Evolutionary conservation across 53 echinoderm and acorn worm species (phyloP), one percentile per base, ranked within the genome.

Genomic region (Holothuria leucospilota): DNA sequence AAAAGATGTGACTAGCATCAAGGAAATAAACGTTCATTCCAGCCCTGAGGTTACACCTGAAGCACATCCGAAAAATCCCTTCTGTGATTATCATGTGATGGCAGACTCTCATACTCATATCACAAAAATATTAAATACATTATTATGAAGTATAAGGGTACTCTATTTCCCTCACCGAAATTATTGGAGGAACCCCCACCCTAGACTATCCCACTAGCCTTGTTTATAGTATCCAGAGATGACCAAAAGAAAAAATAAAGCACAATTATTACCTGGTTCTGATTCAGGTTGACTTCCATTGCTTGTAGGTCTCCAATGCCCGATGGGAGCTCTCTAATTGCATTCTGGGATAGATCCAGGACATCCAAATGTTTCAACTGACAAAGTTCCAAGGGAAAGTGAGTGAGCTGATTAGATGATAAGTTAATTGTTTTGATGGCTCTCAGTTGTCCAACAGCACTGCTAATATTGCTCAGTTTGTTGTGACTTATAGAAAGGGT

Each of bases 271-370:
- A 99, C 99, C 99, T 95, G 95, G 71, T 99, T 99, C 84, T 95
- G 94, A 81, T 99, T 99, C 23, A 95, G 85, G 82, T 99, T 99
- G 27, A 99, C 90, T 84, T 99, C 99, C 34, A 94, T 94, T 26
- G 99, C 89, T 70, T 99, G 93, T 6, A 99, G 85, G 38, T 87
- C 77, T 23, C 88, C 92, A 21, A 92, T 85, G 18, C 93, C 92
- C 63, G 89, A 90, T 12, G 99, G 99, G 62, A 99, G 77, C 71
- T 66, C 49, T 24, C 68, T 85, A 21, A 99, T 90, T 30, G 69
- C 28, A 82, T 99, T 99, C 89, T 89, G 92, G 53, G 95, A 99
- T 24, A 99, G 89, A 66, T 99, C 99, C 75, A 99, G 80, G 13
- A 92, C 81, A 84, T 99, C 95, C 53, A 99, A 87, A 65, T 95